phyloP scores from a whole-genome alignment of 2,888 invertebrate genomes.

The Cosmorhoe ocellata region DNA sequence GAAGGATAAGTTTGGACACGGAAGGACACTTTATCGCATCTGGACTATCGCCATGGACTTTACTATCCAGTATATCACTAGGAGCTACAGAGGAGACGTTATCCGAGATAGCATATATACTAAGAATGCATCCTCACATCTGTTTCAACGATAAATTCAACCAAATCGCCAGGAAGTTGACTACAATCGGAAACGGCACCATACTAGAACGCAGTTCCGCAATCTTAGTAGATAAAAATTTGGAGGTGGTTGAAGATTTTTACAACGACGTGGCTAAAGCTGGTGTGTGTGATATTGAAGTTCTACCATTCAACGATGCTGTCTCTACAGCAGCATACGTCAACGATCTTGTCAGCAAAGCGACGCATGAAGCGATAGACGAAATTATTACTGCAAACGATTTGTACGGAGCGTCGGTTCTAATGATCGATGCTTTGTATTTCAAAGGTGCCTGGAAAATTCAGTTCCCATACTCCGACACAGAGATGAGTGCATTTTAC shows the following conservation, averaged over 20 bases:
- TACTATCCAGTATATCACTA: conserved; percentile 55
- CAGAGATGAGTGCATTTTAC: conserved; percentile 56
- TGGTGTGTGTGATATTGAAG: conserved; percentile 47
- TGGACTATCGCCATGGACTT: conserved; percentile 62
- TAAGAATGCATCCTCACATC: conserved; percentile 49
- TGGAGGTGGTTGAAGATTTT: conserved; percentile 47
- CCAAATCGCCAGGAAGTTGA: conserved; percentile 45
- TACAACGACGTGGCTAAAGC: conserved; percentile 36
- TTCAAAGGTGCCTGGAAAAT: conserved; percentile 66
- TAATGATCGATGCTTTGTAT: conserved; percentile 64
- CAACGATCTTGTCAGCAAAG: conserved; percentile 54
- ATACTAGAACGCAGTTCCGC: conserved; percentile 56
- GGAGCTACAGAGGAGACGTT: conserved; percentile 58
- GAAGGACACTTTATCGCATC: conserved; percentile 67
- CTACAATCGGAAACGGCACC: conserved; percentile 36
- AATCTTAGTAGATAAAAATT: conserved; percentile 51
- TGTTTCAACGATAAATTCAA: conserved; percentile 65
- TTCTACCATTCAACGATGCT: conserved; percentile 48
- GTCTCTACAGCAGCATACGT: conserved; percentile 48
- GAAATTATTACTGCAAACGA: conserved; percentile 59
- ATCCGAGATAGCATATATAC: conserved; percentile 50
- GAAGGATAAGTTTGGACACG: conserved; percentile 52
- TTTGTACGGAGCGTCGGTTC: conserved; percentile 45
- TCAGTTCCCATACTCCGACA: conserved; percentile 51
- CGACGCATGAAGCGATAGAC: conserved; percentile 59